A percentile compares a stretch with the other conserved stretches of the same genome.
phyloP scores from a whole-genome alignment of 2,888 invertebrate species.

The Hermaeophaga mercurialis region DNA sequence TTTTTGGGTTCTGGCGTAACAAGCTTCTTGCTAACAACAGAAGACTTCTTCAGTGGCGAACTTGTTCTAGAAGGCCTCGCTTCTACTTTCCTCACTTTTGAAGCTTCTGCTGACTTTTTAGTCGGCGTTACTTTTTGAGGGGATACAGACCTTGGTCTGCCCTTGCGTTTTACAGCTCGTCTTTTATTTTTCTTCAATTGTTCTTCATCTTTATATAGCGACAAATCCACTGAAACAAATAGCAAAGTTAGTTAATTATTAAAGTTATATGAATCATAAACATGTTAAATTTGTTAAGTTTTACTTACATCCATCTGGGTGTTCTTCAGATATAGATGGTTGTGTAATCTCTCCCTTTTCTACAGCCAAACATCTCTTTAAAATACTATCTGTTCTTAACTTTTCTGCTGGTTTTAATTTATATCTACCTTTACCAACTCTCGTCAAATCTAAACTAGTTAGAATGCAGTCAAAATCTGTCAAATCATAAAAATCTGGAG shows the following conservation, averaged over 20 bases:
- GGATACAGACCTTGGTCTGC: slow-evolving; percentile 31
- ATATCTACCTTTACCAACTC: slow-evolving; percentile 74
- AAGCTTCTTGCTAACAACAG: slow-evolving; percentile 24
- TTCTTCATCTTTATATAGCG: slow-evolving; percentile 82
- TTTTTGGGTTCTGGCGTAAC: slow-evolving; percentile 23
- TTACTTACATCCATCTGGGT: slow-evolving; percentile 82
- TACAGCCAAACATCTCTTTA: slow-evolving; percentile 81
- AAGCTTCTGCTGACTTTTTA: slow-evolving; percentile 45
- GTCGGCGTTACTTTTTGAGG: slow-evolving; percentile 27
- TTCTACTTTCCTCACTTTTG: slow-evolving; percentile 48
- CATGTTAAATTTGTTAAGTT: too few relatives aligned
- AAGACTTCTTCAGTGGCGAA: slow-evolving; percentile 24
- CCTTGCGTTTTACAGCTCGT: slow-evolving; percentile 51
- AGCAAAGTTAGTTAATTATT: too few relatives aligned
- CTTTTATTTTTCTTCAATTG: slow-evolving; percentile 64
- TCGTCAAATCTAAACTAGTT: slow-evolving; percentile 79
- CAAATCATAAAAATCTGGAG: slow-evolving; percentile 87
- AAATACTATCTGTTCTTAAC: slow-evolving; percentile 79
- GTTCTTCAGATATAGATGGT: slow-evolving; percentile 71
- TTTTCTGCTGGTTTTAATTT: slow-evolving; percentile 75
- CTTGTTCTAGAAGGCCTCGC: slow-evolving; percentile 35
- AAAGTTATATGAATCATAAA: too few relatives aligned
- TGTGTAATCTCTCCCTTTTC: slow-evolving; percentile 70
- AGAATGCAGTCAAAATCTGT: slow-evolving; percentile 90
- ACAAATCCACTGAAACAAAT: slow-evolving; percentile 73